phyloP scores from a whole-genome alignment of 2,113 vertebrate genomes.

The Lophius piscatorius region DNA sequence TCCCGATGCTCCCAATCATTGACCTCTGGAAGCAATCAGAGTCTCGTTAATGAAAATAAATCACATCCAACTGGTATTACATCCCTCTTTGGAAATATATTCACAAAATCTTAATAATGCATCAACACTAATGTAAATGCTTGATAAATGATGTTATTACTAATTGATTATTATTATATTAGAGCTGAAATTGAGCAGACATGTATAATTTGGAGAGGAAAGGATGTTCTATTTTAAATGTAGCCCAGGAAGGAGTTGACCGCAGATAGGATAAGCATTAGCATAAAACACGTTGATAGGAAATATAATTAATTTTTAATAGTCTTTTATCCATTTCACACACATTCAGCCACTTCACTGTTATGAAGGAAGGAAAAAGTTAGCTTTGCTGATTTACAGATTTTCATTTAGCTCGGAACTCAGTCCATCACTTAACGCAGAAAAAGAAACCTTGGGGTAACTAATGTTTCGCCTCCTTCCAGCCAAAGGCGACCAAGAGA shows the following conservation, averaged over 20 bases:
- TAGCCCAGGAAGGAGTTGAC: slow-evolving; percentile 25
- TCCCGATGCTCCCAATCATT: slow-evolving; percentile 16
- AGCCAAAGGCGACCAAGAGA: slow-evolving; percentile 49
- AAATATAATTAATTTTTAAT: slow-evolving; percentile 41
- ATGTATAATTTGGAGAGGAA: slow-evolving; percentile 63
- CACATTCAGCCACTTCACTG: slow-evolving; percentile 20
- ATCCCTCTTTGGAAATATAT: slow-evolving; percentile 71
- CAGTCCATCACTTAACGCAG: slow-evolving; percentile 2
- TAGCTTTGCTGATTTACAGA: slow-evolving; percentile 18
- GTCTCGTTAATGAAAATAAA: slow-evolving; percentile 45
- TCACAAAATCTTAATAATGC: slow-evolving; percentile 76
- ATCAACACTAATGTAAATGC: slow-evolving; percentile 77
- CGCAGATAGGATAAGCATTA: slow-evolving; percentile 34
- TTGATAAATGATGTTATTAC: slow-evolving; percentile 76
- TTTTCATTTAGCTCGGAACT: slow-evolving; percentile 35
- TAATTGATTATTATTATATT: slow-evolving; percentile 81
- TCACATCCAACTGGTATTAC: slow-evolving; percentile 62
- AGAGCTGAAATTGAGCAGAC: slow-evolving; percentile 70
- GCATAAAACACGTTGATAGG: slow-evolving; percentile 56
- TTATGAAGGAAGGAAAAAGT: slow-evolving; percentile 1
- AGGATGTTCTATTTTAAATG: slow-evolving; percentile 65
- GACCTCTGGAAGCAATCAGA: slow-evolving; percentile 15
- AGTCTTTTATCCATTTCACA: slow-evolving; percentile 18
- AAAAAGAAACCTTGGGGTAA: slow-evolving; percentile 40
- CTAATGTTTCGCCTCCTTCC: slow-evolving; percentile 61